Base-by-base conservation (phyloP, 2,113 vertebrate genomes). In the Mungos mungo region DNA sequence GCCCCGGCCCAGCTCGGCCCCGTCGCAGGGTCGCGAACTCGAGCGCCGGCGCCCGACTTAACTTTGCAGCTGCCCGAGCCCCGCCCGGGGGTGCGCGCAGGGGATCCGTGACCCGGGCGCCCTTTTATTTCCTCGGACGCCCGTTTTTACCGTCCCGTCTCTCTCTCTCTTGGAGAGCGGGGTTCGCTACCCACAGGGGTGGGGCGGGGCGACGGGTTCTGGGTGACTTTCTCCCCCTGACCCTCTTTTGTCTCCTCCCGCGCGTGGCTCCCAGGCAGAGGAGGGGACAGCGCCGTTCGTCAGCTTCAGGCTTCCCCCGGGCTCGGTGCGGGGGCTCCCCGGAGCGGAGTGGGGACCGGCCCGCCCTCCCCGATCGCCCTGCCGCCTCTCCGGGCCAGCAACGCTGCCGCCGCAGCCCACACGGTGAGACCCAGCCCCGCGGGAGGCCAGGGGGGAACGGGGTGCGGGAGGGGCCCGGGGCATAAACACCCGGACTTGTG, bases 381-480 rank as follows among this genome's bases (percentile, higher is more conserved):
- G 98, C 99, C 99, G 90, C 99, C 99, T 87, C 99, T 99, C 97
- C 99, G 99, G 98, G 98, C 99, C 98, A 98, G 98, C 98, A 99
- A 99, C 99, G 97, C 98, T 29, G 98, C 98, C 38, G 74, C 81
- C 79, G 82, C 82, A 54, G 69, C 92, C 25, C 97, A 97, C 96
- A 98, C 97, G 98, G 98, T 98, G 95, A 98, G 98, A 96, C 29
- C 97, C 91, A 69, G 84, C 71, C 41, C 79, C 69, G 11, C 21
- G 57, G 96, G 47, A 12, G 25, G 19, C 69, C 14, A 21, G 57
- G 57, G 81, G 27, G 50, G 33, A 7, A 33, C n/a, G 80, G 92
- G 38, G 63, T 45, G 31, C 31, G 60, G 95, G 76, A 63, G 69
- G 72, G 68, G 5, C 1, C 3, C 21, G 10, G 16, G 77, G 38